A percentile compares a stretch with the other conserved stretches of the same genome.
Evolutionary conservation across 2,113 vertebrate genomes (phyloP).

Genomic region (Labrus mixtus): DNA sequence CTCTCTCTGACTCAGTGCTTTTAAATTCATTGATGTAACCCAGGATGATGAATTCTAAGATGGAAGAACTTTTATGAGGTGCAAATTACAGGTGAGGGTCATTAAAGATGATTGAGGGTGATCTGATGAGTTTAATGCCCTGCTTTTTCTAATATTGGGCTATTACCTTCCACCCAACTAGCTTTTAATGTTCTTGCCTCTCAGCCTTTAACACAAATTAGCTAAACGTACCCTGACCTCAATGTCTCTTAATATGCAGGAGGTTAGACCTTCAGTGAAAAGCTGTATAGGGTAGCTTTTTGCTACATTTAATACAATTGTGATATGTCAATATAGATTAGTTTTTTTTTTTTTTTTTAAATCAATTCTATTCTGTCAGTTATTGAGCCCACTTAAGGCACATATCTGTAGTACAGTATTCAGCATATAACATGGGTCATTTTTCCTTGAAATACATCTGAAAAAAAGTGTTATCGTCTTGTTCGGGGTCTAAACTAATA

Average conservation of each 20-base stretch:
- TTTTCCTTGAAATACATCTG: no score
- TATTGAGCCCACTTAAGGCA: background rate
- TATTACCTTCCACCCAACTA: slow-evolving; percentile 59
- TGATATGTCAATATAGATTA: background rate
- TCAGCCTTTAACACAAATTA: slow-evolving; percentile 64
- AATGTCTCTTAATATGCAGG: slow-evolving; percentile 56
- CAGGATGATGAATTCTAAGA: slow-evolving; percentile 50
- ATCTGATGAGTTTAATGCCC: slow-evolving; percentile 64
- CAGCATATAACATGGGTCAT: no score
- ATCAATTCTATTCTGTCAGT: background rate
- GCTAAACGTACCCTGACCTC: slow-evolving; percentile 64
- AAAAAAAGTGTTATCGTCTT: no score
- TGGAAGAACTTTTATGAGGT: slow-evolving; percentile 64
- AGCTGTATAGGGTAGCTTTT: slow-evolving; percentile 8
- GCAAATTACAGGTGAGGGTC: slow-evolving; percentile 58
- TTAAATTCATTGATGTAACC: slow-evolving; percentile 35
- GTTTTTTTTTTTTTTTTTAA: no score
- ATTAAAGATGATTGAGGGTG: slow-evolving; percentile 60
- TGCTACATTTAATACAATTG: background rate
- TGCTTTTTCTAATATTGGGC: slow-evolving; percentile 67
- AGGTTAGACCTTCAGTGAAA: slow-evolving; percentile 26
- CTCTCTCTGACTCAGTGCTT: slow-evolving; percentile 17
- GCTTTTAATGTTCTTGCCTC: slow-evolving; percentile 60
- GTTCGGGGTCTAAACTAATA: no score
- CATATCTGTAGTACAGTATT: no score